Conservation (phyloP, 2,888 invertebrate species). For the Morinoia aosen region DNA sequence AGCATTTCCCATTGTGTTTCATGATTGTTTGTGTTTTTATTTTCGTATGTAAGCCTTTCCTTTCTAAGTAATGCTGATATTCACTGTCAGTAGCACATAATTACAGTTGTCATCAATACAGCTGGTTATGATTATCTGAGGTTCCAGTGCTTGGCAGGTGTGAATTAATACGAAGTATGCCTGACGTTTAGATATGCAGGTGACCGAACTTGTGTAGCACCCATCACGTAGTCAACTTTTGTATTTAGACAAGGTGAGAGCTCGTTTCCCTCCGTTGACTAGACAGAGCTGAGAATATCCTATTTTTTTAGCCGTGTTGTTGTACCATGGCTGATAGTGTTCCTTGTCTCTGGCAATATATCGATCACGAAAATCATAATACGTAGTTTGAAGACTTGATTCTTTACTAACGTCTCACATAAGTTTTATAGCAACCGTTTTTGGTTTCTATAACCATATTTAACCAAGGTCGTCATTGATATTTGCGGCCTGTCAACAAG, state of each 20-base stretch:
- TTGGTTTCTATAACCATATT: neutral
- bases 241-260: neutral
- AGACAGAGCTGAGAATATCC: neutral
- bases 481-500: neutral
- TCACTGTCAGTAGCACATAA: neutral
- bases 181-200: neutral
- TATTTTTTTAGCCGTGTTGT: neutral
- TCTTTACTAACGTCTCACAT: neutral
- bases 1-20: neutral
- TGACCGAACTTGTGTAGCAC: neutral
- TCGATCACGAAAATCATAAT: neutral
- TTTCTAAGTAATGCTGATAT: neutral
- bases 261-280: neutral
- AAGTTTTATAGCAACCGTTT: neutral
- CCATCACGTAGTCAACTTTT: constrained; percentile 13
- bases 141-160: neutral
- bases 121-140: neutral
- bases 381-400: neutral
- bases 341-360: neutral
- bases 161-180: neutral
- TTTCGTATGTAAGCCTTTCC: neutral
- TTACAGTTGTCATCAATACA: neutral
- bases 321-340: neutral
- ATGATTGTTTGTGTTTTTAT: neutral
- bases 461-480: neutral